Base-by-base conservation (phyloP, 2,888 invertebrate genomes). In the Netelia inedita region DNA sequence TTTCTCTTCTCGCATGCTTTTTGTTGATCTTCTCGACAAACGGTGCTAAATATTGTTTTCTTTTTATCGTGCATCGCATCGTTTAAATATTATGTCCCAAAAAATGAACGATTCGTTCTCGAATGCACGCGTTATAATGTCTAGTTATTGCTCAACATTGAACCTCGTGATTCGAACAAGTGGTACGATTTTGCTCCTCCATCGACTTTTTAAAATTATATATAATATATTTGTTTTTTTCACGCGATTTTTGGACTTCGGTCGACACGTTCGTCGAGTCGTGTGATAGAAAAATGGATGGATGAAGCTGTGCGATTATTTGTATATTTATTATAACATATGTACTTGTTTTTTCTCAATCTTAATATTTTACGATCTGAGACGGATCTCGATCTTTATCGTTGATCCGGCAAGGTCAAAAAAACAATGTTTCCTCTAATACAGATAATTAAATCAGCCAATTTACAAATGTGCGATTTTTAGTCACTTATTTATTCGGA, bases 111-210 rank as follows among this genome's bases (percentile, higher is more conserved):
- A 59, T 76, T 84, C 14, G 28, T 74, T 59, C 9, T 69, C 53
- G 66, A 75, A 73, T 43, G 21, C 66, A 66, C 76, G 19, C 53
- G 68, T 50, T 63, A 61, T 72, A 73, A 81, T 79, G 65, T 83
- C 76, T 72, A 83, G 46, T 83, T 78, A 82, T 82, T 78, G 82
- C 82, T 72, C 66, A 81, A 73, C 76, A 69, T 78, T 68, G 35
- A 75, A 68, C 50, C 28, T 55, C 73, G 63, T 43, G 61, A 68
- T 73, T 66, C 50, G 65, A 46, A 79, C 72, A 43, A 50, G 16
- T 59, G 55, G 10, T 69, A 53, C 50, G 11, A 28, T 14, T 23
- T 71, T 55, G 35, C 35, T 35, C 35, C 35, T 35, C 35, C 35
- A 35, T 35, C 35, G 35, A 35, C 35, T 19, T 50, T 50, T 14